Percentiles rank a stretch among this genome's conserved stretches.
phyloP scores from a whole-genome alignment of 1,140 invertebrate species.

The Lepidotrigona ventralis region DNA sequence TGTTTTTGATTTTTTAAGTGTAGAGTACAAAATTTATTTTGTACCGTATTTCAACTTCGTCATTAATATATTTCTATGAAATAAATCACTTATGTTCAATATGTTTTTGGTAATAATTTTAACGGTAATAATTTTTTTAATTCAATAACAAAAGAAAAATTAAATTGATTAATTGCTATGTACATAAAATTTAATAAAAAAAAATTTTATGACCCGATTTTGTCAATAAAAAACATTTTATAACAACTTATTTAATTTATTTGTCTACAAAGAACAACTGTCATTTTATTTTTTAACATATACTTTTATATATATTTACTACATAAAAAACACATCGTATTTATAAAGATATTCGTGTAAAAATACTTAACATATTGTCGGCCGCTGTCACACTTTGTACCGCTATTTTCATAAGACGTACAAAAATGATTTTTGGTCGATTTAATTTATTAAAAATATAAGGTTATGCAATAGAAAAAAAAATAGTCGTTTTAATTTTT shows the following conservation, averaged over 20 bases:
- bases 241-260: background rate
- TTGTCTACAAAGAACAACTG: background rate
- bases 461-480: too few relatives aligned
- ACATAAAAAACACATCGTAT: background rate
- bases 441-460: too few relatives aligned
- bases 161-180: background rate
- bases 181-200: too few relatives aligned
- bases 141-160: background rate
- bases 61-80: constrained; percentile 33
- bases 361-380: background rate
- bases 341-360: background rate
- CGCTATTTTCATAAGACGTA: too few relatives aligned
- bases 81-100: constrained; percentile 44
- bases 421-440: too few relatives aligned
- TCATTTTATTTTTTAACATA: background rate
- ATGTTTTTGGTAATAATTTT: background rate
- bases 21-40: background rate
- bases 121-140: background rate
- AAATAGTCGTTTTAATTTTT: too few relatives aligned
- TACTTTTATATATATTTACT: background rate
- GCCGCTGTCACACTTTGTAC: too few relatives aligned
- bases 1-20: constrained; percentile 8
- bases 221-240: background rate
- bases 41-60: too few relatives aligned
- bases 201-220: background rate